A percentile compares a stretch with the other conserved stretches of the same genome.
Evolutionary conservation across 1,140 invertebrate species (phyloP).

Genomic region (Glossosoma conforme): DNA sequence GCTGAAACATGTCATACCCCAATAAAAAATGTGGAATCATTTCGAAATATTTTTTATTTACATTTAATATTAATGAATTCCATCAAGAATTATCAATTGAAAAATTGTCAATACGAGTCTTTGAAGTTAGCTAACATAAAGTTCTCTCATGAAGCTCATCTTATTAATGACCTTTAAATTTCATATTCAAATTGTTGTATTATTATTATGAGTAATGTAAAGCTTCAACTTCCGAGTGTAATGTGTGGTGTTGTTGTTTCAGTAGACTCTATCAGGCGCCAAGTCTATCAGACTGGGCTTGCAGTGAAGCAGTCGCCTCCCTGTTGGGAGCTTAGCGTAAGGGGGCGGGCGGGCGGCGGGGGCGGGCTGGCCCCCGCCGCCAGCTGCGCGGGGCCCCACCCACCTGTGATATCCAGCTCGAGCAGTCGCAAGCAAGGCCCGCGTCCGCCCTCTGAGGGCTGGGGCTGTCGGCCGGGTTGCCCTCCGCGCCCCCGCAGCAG

Average conservation of each 20-base stretch:
- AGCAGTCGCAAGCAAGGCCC: conserved; percentile 43
- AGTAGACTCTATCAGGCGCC: conserved; percentile 12
- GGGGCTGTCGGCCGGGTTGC: conserved; percentile 46
- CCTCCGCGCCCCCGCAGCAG: conserved; percentile 46
- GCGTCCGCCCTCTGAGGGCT: conserved; percentile 51
- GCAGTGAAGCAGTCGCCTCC: neutral
- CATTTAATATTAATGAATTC: too few relatives aligned
- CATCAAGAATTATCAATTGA: too few relatives aligned
- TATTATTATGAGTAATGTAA: too few relatives aligned
- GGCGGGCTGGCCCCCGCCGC: conserved; percentile 38
- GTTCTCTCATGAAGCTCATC: too few relatives aligned
- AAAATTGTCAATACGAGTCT: too few relatives aligned
- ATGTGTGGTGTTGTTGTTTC: neutral
- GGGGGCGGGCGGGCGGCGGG: conserved; percentile 40
- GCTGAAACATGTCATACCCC: too few relatives aligned
- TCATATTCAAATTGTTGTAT: too few relatives aligned
- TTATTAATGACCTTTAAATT: too few relatives aligned
- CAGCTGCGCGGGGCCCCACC: conserved; percentile 45
- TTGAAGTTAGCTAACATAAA: too few relatives aligned
- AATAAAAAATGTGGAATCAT: too few relatives aligned
- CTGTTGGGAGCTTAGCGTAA: conserved; percentile 1
- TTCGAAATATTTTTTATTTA: too few relatives aligned
- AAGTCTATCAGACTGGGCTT: neutral
- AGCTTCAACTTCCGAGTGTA: too few relatives aligned
- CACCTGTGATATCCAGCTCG: conserved; percentile 75